phyloP scores from a whole-genome alignment of 2,888 invertebrate species.

The Athalia rosae region DNA sequence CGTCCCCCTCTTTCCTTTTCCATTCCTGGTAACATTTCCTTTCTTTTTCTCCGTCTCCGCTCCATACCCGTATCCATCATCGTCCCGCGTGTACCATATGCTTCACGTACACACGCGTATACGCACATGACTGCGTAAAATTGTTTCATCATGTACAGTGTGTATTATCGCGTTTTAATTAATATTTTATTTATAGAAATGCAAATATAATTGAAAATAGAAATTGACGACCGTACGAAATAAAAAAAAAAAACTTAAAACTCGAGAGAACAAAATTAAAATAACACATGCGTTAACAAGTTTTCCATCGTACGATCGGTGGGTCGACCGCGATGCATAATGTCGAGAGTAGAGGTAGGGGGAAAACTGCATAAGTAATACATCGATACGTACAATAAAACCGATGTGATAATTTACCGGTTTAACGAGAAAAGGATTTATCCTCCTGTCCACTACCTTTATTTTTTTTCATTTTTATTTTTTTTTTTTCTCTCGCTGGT shows the following conservation, averaged over 20 bases:
- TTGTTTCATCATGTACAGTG: background rate
- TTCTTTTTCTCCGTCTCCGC: no score
- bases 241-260: background rate
- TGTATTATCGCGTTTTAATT: background rate
- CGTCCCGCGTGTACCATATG: background rate
- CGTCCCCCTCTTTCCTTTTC: no score
- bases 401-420: slow-evolving; percentile 58
- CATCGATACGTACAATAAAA: slow-evolving; percentile 55
- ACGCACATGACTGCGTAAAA: background rate
- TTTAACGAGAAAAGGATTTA: slow-evolving; percentile 24
- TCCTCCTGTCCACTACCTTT: background rate
- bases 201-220: background rate
- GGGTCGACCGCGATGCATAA: slow-evolving; percentile 47
- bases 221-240: no score
- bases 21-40: no score
- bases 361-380: slow-evolving; percentile 54
- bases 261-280: background rate
- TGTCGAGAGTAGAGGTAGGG: slow-evolving; percentile 49
- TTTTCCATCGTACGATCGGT: slow-evolving; percentile 29
- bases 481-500: background rate
- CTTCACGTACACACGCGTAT: background rate
- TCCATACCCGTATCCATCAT: no score
- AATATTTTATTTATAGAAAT: background rate
- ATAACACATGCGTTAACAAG: slow-evolving; percentile 51
- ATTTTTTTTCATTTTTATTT: background rate